A percentile compares a stretch with the other conserved stretches of the same genome.
These are phyloP conservation scores for Popillia japonica DNA, from an alignment of 1,140 invertebrate species.

Conservation along the genomic window DNA sequence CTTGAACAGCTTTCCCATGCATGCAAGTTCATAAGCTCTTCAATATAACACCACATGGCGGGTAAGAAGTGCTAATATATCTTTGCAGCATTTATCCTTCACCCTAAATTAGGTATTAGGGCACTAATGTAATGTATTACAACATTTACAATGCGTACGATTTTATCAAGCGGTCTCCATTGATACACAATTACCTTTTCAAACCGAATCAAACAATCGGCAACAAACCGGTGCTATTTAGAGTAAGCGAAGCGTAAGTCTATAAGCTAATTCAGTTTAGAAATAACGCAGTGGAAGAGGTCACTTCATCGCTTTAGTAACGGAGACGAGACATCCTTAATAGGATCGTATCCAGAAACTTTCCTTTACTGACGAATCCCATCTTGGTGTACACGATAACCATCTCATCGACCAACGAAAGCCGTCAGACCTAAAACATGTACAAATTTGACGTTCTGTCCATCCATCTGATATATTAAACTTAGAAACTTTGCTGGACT, in stretches of 20 bases:
- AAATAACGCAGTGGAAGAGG: neutral
- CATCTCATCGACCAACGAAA: slow-evolving; percentile 11
- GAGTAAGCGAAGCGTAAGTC: neutral
- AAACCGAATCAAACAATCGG: slow-evolving; percentile 6
- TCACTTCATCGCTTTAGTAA: neutral
- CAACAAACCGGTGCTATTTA: neutral
- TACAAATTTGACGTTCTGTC: neutral
- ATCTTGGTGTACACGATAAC: neutral
- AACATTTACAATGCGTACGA: no score
- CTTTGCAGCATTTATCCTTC: no score
- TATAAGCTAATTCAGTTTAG: slow-evolving; percentile 4
- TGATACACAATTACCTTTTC: neutral
- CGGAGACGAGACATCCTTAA: neutral
- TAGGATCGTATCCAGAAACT: slow-evolving; percentile 9
- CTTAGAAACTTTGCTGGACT: neutral
- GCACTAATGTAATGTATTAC: no score
- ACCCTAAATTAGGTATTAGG: no score
- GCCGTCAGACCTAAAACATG: neutral
- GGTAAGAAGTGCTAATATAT: no score
- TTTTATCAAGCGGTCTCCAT: neutral
- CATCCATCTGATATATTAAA: neutral
- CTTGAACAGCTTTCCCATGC: no score
- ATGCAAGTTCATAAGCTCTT: no score
- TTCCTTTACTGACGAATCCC: neutral
- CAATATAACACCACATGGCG: no score